Percentiles rank a stretch among this genome's conserved stretches.
Conservation (phyloP, 2,797 vertebrate genomes). For the Lycodopsis pacificus region DNA sequence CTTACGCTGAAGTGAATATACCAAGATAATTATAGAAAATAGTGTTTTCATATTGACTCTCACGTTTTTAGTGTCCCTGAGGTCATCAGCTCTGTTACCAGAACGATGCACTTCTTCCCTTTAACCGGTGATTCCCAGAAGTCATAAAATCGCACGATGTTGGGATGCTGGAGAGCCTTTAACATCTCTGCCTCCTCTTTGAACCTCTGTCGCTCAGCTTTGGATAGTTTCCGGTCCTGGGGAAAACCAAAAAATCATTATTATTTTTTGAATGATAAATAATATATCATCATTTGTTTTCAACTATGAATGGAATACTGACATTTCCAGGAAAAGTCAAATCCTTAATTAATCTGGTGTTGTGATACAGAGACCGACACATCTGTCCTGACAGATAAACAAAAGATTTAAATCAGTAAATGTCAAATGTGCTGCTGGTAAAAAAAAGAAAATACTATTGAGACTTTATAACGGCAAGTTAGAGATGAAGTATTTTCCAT, state of each 20-base stretch:
- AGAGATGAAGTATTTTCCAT: conserved; percentile 2
- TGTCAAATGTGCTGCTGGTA: background rate
- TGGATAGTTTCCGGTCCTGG: conserved; percentile 96
- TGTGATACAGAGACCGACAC: conserved; percentile 13
- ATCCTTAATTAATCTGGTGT: conserved; percentile 24
- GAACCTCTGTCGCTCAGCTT: conserved; percentile 95
- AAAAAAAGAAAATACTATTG: background rate
- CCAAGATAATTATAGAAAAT: background rate
- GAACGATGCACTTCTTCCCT: conserved; percentile 96
- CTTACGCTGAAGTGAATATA: background rate
- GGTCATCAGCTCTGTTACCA: conserved; percentile 98
- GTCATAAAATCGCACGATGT: conserved; percentile 98
- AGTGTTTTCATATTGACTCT: conserved; percentile 64
- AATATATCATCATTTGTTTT: background rate
- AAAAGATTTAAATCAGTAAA: conserved; percentile 23
- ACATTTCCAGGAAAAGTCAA: conserved; percentile 24
- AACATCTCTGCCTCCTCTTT: conserved; percentile 99
- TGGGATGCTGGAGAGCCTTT: conserved; percentile 97
- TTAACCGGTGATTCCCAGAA: conserved; percentile 98
- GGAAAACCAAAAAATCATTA: conserved; percentile 14
- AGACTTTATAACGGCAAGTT: background rate
- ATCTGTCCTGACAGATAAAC: conserved; percentile 33
- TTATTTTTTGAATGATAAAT: conserved; percentile 1
- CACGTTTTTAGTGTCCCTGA: conserved; percentile 99
- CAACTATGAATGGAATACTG: conserved; percentile 5